A percentile compares a stretch with the other conserved stretches of the same genome.
These are phyloP conservation scores for Amblyopsis rosae DNA, from an alignment of 2,113 vertebrate species.

Conservation along the genomic window DNA sequence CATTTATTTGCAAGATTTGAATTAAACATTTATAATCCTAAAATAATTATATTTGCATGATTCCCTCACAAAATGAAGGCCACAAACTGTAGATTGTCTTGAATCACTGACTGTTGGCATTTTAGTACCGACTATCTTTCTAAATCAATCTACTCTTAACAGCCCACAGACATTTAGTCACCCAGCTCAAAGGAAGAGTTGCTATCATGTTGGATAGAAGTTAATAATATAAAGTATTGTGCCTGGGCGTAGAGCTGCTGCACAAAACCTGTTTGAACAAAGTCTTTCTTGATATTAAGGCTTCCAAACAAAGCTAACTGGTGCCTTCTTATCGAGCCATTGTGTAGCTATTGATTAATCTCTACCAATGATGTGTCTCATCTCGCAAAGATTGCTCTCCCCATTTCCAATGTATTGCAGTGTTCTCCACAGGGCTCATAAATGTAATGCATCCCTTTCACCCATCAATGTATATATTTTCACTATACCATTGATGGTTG, in stretches of 20 bases:
- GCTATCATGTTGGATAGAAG: constrained; percentile 5
- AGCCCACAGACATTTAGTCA: too few relatives aligned
- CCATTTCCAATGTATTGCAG: constrained; percentile 18
- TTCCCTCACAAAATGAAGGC: constrained; percentile 1
- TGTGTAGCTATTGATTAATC: constrained; percentile 64
- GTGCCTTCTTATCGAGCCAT: constrained; percentile 44
- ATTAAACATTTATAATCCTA: not conserved
- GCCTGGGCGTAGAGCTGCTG: not conserved
- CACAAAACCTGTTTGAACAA: constrained; percentile 37
- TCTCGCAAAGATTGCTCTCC: constrained; percentile 25
- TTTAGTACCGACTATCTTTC: not conserved
- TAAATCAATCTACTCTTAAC: constrained; percentile 20
- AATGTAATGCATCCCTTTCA: too few relatives aligned
- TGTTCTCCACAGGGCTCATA: too few relatives aligned
- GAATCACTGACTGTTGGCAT: constrained; percentile 1
- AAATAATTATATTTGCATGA: constrained; percentile 22
- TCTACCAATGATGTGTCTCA: constrained; percentile 47
- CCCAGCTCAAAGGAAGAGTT: constrained; percentile 6
- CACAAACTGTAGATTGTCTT: not conserved
- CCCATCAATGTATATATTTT: too few relatives aligned
- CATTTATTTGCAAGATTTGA: not conserved
- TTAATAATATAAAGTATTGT: constrained; percentile 1
- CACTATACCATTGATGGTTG: too few relatives aligned
- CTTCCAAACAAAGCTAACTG: constrained; percentile 45
- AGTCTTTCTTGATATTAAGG: constrained; percentile 28